Evolutionary conservation across 2,888 invertebrate species (phyloP).

Genomic region (Tromatobia lineatoria): DNA sequence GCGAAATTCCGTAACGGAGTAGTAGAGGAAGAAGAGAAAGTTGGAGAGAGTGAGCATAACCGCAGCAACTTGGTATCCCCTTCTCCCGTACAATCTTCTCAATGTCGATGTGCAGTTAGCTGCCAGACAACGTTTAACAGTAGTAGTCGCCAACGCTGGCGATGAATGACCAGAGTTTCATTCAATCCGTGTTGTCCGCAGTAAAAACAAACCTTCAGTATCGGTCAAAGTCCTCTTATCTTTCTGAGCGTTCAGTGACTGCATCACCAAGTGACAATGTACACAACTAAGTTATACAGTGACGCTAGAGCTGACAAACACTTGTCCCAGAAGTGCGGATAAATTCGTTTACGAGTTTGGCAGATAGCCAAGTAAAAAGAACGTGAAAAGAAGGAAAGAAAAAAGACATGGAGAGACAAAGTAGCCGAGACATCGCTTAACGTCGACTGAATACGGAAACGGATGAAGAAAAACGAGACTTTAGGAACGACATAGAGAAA

Average conservation of each 20-base stretch:
- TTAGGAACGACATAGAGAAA: background rate
- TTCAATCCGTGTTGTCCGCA: background rate
- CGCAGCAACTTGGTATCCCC: constrained; percentile 25
- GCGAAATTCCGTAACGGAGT: constrained; percentile 26
- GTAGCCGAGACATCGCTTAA: constrained; percentile 3
- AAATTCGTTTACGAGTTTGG: constrained; percentile 48
- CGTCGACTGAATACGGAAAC: constrained; percentile 14
- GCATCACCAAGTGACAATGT: background rate
- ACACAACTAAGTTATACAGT: background rate
- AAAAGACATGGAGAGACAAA: background rate
- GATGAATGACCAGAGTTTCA: background rate
- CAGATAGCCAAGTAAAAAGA: constrained; percentile 3
- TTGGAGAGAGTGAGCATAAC: constrained; percentile 47
- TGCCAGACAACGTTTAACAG: background rate
- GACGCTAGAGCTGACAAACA: constrained; percentile 12
- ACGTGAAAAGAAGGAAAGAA: background rate
- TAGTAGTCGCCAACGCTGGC: background rate
- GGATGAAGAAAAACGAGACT: background rate
- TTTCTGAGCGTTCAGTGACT: background rate
- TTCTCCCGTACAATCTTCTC: background rate
- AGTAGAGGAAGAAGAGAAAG: constrained; percentile 46
- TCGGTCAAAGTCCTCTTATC: background rate
- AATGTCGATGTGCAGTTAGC: constrained; percentile 29
- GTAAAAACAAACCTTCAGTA: background rate
- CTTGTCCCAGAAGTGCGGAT: constrained; percentile 32